Evolutionary conservation across 2,113 vertebrate species (phyloP), one percentile per base, ranked within the genome.

Genomic region (Arenaria interpres): DNA sequence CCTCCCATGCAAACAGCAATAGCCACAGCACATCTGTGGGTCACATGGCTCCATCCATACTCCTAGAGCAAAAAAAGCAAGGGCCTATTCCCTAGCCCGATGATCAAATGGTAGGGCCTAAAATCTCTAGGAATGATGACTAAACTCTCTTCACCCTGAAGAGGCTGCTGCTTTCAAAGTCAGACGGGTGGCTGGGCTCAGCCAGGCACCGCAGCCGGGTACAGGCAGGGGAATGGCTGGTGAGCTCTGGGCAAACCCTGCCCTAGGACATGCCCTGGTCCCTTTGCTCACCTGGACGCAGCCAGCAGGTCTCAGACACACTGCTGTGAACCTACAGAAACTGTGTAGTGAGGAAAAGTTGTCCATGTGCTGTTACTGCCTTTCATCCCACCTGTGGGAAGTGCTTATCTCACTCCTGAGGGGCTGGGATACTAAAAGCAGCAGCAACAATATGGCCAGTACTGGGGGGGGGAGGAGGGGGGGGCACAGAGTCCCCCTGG

Each of bases 401-500:
- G 24, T 17, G 7, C 7, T 66, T 15, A 6, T 32, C 56, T 69
- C 46, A 5, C 24, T 66, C 27, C 46, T 3, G 0, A 4, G 30
- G 45, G 46, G 27, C 41, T 80, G 45, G 17, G 20, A 17, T 19
- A 17, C 18, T 7, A 74, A 57, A 17, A 59, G 28, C 57, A 85
- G 69, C 23, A 90, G 28, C 33, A 73, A 43, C 22, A 54, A 12
- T 3, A 4, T 19, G 32, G 18, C 37, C 28, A 51, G 4, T 14
- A 33, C 25, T 4, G 6, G 18, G 8, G 15, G 7, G 10, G 4
- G 14, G 21, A 10, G 28, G 39, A 11, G 39, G 39, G 39, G 19
- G 14, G 14, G 18, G 18, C 23, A 53, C 23, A 37, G 0, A 2
- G 37, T 24, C 14, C 43, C 39, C 39, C 15, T 22, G 14, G 7